Evolutionary conservation across 2,797 vertebrate species (phyloP).

Genomic region (Salarias fasciatus): DNA sequence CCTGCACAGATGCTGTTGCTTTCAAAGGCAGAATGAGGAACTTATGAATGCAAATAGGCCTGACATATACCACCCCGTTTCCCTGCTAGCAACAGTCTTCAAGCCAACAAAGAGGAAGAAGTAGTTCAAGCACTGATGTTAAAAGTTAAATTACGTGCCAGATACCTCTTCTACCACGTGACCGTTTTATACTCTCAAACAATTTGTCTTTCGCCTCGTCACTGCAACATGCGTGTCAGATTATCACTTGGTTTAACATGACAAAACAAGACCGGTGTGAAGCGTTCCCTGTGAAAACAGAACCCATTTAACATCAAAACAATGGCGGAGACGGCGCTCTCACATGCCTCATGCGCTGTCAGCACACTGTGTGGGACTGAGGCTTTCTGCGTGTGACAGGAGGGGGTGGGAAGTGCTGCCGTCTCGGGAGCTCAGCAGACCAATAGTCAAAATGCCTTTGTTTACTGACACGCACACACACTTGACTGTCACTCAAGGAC

Average conservation of each 20-base stretch:
- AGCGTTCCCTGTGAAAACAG: constrained; percentile 26
- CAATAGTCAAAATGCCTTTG: constrained; percentile 53
- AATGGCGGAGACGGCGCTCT: constrained; percentile 34
- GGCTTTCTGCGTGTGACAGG: constrained; percentile 14
- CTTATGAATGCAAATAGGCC: constrained; percentile 78
- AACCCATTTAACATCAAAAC: constrained; percentile 53
- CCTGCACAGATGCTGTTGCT: constrained; percentile 58
- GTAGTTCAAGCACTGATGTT: constrained; percentile 27
- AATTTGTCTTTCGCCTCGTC: background rate
- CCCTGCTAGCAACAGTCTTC: constrained; percentile 63
- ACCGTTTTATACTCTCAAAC: background rate
- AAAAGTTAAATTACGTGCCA: constrained; percentile 12
- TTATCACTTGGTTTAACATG: constrained; percentile 21
- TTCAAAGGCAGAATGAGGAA: constrained; percentile 77
- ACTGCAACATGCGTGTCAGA: constrained; percentile 2
- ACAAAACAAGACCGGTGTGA: constrained; percentile 8
- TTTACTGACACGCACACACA: constrained; percentile 31
- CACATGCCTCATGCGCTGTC: constrained; percentile 45
- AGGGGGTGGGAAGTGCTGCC: constrained; percentile 24
- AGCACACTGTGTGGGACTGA: constrained; percentile 61
- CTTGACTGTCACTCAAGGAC: constrained; percentile 64
- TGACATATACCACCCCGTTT: constrained; percentile 71
- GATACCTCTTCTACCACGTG: background rate
- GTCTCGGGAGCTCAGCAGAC: constrained; percentile 40
- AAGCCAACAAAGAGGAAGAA: constrained; percentile 64